Conservation (phyloP, 2,888 invertebrate genomes). For the Acrocera orbiculus region DNA sequence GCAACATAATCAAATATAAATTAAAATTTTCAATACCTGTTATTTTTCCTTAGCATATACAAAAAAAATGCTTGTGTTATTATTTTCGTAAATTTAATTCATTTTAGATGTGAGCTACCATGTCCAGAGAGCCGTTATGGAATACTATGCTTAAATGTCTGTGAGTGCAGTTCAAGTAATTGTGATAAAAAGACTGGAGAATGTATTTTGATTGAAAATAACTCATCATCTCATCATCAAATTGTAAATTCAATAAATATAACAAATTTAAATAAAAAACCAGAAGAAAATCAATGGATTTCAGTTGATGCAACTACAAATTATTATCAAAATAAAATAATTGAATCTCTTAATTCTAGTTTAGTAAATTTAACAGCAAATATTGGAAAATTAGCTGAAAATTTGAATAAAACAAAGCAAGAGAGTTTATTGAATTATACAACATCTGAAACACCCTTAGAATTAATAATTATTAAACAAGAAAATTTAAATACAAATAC, state of each 20-base stretch:
- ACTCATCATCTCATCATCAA: background rate
- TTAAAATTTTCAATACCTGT: background rate
- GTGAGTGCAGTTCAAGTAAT: conserved; percentile 20
- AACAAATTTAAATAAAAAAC: conserved; percentile 2
- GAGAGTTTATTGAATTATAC: conserved; percentile 14
- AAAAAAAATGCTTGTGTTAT: background rate
- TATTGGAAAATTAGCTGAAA: conserved; percentile 18
- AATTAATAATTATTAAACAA: conserved; percentile 27
- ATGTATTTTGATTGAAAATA: conserved; percentile 7
- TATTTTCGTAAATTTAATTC: background rate
- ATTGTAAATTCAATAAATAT: conserved; percentile 1
- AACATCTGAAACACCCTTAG: conserved; percentile 20
- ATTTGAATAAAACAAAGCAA: conserved; percentile 9
- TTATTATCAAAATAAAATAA: conserved; percentile 16
- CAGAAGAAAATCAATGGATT: background rate
- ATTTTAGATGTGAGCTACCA: conserved; percentile 23
- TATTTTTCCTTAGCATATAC: background rate
- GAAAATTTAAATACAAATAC: conserved; percentile 12
- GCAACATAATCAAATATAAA: conserved; percentile 11
- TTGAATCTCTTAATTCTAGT: conserved; percentile 26
- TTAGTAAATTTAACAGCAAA: conserved; percentile 27
- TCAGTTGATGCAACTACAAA: background rate
- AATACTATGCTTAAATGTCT: conserved; percentile 25
- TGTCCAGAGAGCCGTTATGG: conserved; percentile 27
- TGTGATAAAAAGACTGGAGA: conserved; percentile 17